Evolutionary conservation across 2,113 vertebrate species (phyloP), one percentile per base, ranked within the genome.

Genomic region (Puntigrus tetrazona): DNA sequence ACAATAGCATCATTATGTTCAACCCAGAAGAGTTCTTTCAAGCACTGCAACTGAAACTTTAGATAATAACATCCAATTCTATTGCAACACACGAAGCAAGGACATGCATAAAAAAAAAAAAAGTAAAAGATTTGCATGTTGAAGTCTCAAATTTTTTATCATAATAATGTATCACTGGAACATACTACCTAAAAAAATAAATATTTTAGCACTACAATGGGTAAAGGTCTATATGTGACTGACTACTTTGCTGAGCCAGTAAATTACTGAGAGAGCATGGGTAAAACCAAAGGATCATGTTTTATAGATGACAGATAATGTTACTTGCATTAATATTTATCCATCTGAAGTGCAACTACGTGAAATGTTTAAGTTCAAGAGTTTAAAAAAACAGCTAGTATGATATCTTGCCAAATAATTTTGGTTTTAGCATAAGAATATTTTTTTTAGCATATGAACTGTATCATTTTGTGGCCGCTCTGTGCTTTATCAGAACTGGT

Each of bases 1-100:
- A 41, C 72, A 78, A 84, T 55, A 36, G 72, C 27, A 81, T 84
- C 80, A 87, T 81, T 81, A 84, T 55, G 22, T 29, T 74, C 43
- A 43, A 36, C 55, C 55, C 76, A 38, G n/a, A 87, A 83, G 45
- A 79, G 20, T 73, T 73, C 41, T 76, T 84, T 77, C 72, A 69
- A 84, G 67, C 59, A 50, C 78, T 4, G 22, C 0, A 11, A 47
- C 38, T 43, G 38, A 78, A 85, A 87, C 63, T 78, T 31, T 14
- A 73, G 63, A 85, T 78, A 82, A 82, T 73, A 65, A 75, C 52
- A 55, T 79, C 5, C 29, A 61, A 22, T 52, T 82, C 55, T 27
- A 79, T n/a, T 9, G 69, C 27, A 67, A 16, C 9, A 75, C 72
- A 79, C 4, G 29, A 43, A 25, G 25, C 9, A 31, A 36, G 34